Evolutionary conservation across 2,797 vertebrate species (phyloP), one percentile per base, ranked within the genome.

Genomic region (Peromyscus aztecus): DNA sequence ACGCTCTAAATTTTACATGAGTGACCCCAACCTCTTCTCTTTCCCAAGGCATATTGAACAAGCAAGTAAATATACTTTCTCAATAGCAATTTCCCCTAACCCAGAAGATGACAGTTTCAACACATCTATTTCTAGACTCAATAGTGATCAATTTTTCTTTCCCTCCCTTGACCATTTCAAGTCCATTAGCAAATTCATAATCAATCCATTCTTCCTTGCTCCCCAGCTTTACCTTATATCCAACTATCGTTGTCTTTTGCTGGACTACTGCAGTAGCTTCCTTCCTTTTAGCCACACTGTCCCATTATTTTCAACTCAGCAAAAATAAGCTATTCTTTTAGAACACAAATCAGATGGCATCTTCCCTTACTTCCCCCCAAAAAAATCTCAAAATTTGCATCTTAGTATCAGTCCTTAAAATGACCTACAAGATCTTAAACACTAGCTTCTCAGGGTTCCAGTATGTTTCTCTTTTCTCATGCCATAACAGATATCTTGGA

Each of bases 381-480:
- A 94, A 94, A 92, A 95, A 90, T 49, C n/a, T 89, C 94, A 81
- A 84, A 90, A 31, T 95, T 81, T 95, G 40, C 76, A 24, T 89
- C 61, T 89, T 71, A 89, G 69, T 63, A 16, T 37, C 57, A 89
- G 52, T 57, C 63, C 61, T 96, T n/a, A 90, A 84, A 82, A 43
- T 81, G 40, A 52, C 24, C 69, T 90, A 29, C 31, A 83, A 91
- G 24, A 11, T 40, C 34, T 40, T 73, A 59, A 65, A 34, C 65
- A 86, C 40, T 65, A 27, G 29, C 37, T 90, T 14, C 59, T 55
- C 49, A 55, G 61, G 65, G 57, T 37, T 21, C 55, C 73, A 92
- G 34, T 65, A 17, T 89, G 9, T 24, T 40, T 89, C 73, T 46
- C 40, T 59, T 89, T 81, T 77, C 29, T 81, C 14, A 89, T 29